Percentiles rank a stretch among this genome's conserved stretches.
These are phyloP conservation scores for Drosophila mayri DNA, from an alignment of 1,140 invertebrate species.

Conservation along the genomic window DNA sequence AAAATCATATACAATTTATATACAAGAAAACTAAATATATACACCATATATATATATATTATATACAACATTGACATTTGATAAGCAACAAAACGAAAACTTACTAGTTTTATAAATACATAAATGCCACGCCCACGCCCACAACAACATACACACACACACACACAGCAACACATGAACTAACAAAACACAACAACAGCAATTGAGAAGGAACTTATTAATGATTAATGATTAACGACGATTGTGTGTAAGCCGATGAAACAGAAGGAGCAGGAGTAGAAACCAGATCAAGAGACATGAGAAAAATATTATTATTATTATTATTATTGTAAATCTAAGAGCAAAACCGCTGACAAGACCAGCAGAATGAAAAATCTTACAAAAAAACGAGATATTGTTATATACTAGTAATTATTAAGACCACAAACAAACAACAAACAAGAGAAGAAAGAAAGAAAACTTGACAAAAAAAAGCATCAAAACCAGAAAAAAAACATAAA, in stretches of 20 bases:
- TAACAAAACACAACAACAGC: slow-evolving; percentile 44
- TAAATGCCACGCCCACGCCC: slow-evolving; percentile 73
- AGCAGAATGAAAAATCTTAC: slow-evolving; percentile 82
- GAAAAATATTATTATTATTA: slow-evolving; percentile 66
- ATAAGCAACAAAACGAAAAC: slow-evolving; percentile 70
- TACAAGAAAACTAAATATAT: slow-evolving; percentile 59
- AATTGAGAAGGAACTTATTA: slow-evolving; percentile 71
- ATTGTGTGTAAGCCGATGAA: slow-evolving; percentile 48
- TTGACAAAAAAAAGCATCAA: slow-evolving; percentile 73
- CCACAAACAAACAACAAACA: slow-evolving; percentile 72
- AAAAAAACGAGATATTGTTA: slow-evolving; percentile 85
- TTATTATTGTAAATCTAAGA: slow-evolving; percentile 81
- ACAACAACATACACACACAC: slow-evolving; percentile 20
- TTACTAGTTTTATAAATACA: slow-evolving; percentile 76
- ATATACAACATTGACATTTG: slow-evolving; percentile 79
- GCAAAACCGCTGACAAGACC: slow-evolving; percentile 84
- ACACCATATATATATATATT: slow-evolving; percentile 51
- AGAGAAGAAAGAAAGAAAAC: slow-evolving; percentile 74
- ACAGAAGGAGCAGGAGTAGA: slow-evolving; percentile 58
- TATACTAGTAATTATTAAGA: slow-evolving; percentile 83
- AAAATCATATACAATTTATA: slow-evolving; percentile 81
- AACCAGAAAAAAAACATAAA: slow-evolving; percentile 67
- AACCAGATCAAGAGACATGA: slow-evolving; percentile 81
- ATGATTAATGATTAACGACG: slow-evolving; percentile 44
- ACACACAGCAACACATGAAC: slow-evolving; percentile 30